A percentile compares a stretch with the other conserved stretches of the same genome.
phyloP scores from a whole-genome alignment of 2,113 vertebrate species.

The Ceyx cyanopectus region DNA sequence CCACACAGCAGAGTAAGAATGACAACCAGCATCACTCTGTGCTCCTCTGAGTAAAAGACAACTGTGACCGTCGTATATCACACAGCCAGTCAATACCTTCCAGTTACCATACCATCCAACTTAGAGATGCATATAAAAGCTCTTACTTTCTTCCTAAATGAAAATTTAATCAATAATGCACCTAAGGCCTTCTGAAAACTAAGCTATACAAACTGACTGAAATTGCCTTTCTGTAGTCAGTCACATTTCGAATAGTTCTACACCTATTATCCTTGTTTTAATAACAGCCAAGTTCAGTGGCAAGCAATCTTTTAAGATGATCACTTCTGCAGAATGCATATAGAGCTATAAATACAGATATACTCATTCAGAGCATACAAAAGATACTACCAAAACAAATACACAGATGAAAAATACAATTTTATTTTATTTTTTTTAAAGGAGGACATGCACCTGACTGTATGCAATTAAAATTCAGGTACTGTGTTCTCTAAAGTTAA shows the following conservation, averaged over 20 bases:
- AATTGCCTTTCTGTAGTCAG: conserved; percentile 1
- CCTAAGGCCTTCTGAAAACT: conserved; percentile 58
- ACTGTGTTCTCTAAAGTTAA: neutral
- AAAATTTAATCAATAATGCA: conserved; percentile 72
- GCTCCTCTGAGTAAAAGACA: conserved; percentile 78
- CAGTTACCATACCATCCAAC: conserved; percentile 64
- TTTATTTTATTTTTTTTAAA: neutral
- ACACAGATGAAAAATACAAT: neutral
- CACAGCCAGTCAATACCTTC: conserved; percentile 75
- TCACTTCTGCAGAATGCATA: neutral
- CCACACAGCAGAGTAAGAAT: conserved; percentile 83
- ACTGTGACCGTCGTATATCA: conserved; percentile 73
- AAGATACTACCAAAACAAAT: neutral
- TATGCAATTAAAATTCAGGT: neutral
- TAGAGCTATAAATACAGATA: neutral
- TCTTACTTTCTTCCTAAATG: conserved; percentile 70
- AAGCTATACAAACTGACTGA: conserved; percentile 24
- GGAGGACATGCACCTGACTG: neutral
- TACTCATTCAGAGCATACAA: neutral
- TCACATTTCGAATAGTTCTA: neutral
- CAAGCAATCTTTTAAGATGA: neutral
- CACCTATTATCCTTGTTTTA: neutral
- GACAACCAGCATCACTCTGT: conserved; percentile 78
- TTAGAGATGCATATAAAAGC: conserved; percentile 76
- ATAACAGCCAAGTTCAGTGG: neutral